phyloP scores from a whole-genome alignment of 2,113 vertebrate genomes.

The Eupsittula cactorum region DNA sequence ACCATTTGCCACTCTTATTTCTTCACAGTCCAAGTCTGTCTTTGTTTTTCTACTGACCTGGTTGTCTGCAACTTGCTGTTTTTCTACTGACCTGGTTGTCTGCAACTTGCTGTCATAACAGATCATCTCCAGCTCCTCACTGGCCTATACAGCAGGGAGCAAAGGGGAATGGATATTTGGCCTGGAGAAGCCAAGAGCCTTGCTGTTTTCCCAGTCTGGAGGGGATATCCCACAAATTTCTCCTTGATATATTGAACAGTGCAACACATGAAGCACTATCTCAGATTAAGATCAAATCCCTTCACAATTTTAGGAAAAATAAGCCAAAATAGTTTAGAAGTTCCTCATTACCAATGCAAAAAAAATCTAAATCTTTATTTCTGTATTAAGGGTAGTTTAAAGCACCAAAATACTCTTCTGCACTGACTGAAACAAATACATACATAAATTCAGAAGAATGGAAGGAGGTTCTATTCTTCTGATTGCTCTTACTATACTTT shows the following conservation, averaged over 20 bases:
- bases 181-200: not conserved
- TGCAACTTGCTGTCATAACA: not conserved
- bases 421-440: not conserved
- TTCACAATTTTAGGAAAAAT: not conserved
- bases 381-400: not conserved
- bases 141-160: not conserved
- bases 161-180: accelerated
- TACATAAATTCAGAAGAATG: not conserved
- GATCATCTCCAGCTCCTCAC: not conserved
- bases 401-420: not conserved
- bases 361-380: not conserved
- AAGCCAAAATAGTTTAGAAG: not conserved
- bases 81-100: not conserved
- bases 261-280: not conserved
- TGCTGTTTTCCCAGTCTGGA: not conserved
- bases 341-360: not conserved
- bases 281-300: not conserved
- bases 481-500: not conserved
- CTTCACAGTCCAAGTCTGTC: not conserved
- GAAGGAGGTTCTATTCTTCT: not conserved
- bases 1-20: not conserved
- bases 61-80: not conserved
- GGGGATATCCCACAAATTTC: accelerated
- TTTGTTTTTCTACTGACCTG: not conserved
- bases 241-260: not conserved